Evolutionary conservation across 2,888 invertebrate genomes (phyloP).

Genomic region (Meganola albula): DNA sequence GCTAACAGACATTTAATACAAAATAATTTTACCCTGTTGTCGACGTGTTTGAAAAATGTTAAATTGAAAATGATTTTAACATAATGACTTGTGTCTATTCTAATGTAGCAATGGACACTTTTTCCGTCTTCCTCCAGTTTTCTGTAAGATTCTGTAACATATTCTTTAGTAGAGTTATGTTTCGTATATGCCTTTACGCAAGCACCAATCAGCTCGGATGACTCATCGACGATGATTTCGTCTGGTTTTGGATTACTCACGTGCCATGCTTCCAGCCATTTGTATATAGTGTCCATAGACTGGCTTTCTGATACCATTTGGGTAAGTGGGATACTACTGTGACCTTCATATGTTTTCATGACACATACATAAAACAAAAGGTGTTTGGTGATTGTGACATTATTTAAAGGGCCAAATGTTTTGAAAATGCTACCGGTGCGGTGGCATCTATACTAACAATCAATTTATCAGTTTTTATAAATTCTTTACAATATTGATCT

Average conservation of each 20-base stretch:
- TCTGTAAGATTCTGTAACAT: constrained; percentile 10
- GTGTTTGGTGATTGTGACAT: constrained; percentile 11
- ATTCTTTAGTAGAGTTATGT: constrained; percentile 12
- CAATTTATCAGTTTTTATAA: constrained; percentile 11
- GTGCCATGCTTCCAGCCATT: constrained; percentile 10
- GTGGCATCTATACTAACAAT: constrained; percentile 11
- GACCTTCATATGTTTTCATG: constrained; percentile 8
- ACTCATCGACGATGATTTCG: constrained; percentile 12
- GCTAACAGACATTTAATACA: constrained; percentile 10
- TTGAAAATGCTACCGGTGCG: constrained; percentile 16
- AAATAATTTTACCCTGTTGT: constrained; percentile 13
- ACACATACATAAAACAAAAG: constrained; percentile 14
- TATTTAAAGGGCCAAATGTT: constrained; percentile 7
- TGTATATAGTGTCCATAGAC: constrained; percentile 11
- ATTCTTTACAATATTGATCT: constrained; percentile 17
- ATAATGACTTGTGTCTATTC: constrained; percentile 14
- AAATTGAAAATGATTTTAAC: constrained; percentile 12
- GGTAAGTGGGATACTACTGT: constrained; percentile 8
- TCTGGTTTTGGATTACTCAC: constrained; percentile 8
- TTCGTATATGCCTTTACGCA: constrained; percentile 14
- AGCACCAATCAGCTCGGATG: constrained; percentile 16
- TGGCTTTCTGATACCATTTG: constrained; percentile 16
- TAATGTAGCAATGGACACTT: constrained; percentile 11
- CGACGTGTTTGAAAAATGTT: constrained; percentile 13
- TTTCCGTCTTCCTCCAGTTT: constrained; percentile 7